Evolutionary conservation across 2,888 invertebrate genomes (phyloP).

Genomic region (Yponomeuta plumbellus): DNA sequence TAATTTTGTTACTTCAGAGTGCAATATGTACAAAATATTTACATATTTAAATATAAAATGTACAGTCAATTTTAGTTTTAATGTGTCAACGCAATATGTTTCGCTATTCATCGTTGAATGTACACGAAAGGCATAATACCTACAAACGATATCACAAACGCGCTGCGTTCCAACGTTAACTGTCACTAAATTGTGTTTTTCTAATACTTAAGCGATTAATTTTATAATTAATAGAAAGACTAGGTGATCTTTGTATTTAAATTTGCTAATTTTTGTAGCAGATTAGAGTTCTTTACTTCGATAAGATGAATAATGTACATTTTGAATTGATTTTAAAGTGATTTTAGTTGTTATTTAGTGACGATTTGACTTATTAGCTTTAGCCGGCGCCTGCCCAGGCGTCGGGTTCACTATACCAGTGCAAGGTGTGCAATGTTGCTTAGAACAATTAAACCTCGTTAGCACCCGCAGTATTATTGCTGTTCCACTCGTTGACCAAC

Average conservation of each 20-base stretch:
- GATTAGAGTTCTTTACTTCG: conserved; percentile 73
- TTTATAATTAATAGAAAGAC: conserved; percentile 62
- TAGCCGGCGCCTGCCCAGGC: conserved; percentile 63
- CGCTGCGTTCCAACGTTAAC: conserved; percentile 41
- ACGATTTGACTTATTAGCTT: conserved; percentile 70
- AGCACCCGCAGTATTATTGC: conserved; percentile 19
- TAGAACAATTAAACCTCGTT: conserved; percentile 35
- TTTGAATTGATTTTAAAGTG: conserved; percentile 76
- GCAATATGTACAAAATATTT: conserved; percentile 85
- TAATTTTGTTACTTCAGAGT: conserved; percentile 78
- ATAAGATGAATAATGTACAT: conserved; percentile 73
- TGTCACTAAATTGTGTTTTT: conserved; percentile 63
- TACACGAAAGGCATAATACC: conserved; percentile 70
- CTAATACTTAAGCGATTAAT: conserved; percentile 73
- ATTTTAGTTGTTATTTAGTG: conserved; percentile 75
- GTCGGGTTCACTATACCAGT: conserved; percentile 63
- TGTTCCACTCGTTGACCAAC: conserved; percentile 5
- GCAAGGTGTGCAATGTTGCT: conserved; percentile 66
- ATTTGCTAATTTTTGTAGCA: conserved; percentile 76
- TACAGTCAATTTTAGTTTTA: conserved; percentile 75
- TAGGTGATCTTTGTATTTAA: conserved; percentile 74
- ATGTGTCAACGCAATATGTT: conserved; percentile 71
- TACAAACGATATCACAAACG: conserved; percentile 56
- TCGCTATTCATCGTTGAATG: conserved; percentile 61
- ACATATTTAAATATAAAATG: conserved; percentile 72